Conservation (phyloP, 2,797 vertebrate genomes). For the Cossypha dichroa region DNA sequence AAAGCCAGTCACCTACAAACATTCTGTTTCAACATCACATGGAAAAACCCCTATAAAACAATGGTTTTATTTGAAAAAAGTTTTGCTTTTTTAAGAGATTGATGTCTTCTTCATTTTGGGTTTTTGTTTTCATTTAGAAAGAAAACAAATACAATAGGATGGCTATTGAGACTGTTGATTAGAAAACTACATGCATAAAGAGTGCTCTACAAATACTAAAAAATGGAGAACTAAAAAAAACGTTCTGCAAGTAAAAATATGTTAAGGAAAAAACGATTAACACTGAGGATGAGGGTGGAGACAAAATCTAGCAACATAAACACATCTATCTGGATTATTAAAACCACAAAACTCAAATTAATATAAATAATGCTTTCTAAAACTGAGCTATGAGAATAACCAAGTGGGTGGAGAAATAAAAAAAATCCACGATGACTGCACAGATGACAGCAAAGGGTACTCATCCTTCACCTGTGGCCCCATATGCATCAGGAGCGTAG, state of each 20-base stretch:
- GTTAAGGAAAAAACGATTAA: conserved; percentile 25
- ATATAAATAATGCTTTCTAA: conserved; percentile 24
- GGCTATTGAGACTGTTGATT: neutral
- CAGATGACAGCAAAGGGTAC: conserved; percentile 79
- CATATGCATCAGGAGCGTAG: conserved; percentile 91
- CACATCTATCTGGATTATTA: conserved; percentile 34
- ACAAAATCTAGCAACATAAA: conserved; percentile 29
- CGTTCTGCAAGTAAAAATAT: conserved; percentile 46
- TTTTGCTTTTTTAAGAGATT: accelerated
- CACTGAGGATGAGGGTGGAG: neutral
- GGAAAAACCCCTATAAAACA: neutral
- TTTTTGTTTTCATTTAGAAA: conserved; percentile 63
- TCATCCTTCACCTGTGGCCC: conserved; percentile 98
- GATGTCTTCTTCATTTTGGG: conserved; percentile 74
- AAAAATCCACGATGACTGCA: conserved; percentile 72
- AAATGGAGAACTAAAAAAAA: conserved; percentile 36
- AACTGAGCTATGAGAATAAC: conserved; percentile 66
- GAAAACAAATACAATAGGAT: neutral
- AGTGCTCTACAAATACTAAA: conserved; percentile 37
- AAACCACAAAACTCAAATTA: conserved; percentile 58
- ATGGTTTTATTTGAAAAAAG: neutral
- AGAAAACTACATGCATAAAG: conserved; percentile 58
- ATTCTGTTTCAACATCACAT: neutral
- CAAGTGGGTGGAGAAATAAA: conserved; percentile 54
- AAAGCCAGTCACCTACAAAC: neutral